These are phyloP conservation scores for Epinephelus coioides DNA, from an alignment of 2,797 vertebrate genomes.

Conservation along the genomic window DNA sequence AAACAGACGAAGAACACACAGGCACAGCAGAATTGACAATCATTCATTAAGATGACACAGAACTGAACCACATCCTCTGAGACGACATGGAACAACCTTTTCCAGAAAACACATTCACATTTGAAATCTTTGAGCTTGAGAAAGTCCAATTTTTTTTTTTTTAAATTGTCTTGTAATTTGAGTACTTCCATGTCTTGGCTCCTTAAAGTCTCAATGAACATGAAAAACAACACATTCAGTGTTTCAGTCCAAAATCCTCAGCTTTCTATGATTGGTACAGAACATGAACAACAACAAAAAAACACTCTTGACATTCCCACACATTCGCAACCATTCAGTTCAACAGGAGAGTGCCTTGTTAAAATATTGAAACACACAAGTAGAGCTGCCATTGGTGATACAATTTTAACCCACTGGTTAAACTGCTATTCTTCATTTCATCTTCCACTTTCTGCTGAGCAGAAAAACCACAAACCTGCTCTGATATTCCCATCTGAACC, in stretches of 20 bases:
- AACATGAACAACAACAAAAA: slow-evolving; percentile 3
- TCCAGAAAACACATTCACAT: slow-evolving; percentile 74
- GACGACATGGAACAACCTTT: slow-evolving; percentile 68
- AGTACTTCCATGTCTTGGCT: slow-evolving; percentile 25
- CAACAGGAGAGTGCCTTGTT: slow-evolving; percentile 32
- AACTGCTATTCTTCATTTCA: slow-evolving; percentile 53
- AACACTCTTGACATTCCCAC: slow-evolving; percentile 57
- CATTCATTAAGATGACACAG: slow-evolving; percentile 80
- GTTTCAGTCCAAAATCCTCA: slow-evolving; percentile 49
- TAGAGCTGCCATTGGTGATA: slow-evolving; percentile 79
- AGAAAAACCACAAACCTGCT: slow-evolving; percentile 21
- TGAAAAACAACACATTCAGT: slow-evolving; percentile 36
- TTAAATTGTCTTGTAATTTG: slow-evolving; percentile 35
- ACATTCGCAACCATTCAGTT: slow-evolving; percentile 61
- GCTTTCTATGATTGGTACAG: slow-evolving; percentile 37
- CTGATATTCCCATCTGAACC: slow-evolving; percentile 22
- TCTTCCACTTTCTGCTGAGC: slow-evolving; percentile 13
- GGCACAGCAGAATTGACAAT: slow-evolving; percentile 83
- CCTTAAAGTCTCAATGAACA: slow-evolving; percentile 39
- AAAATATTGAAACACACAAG: slow-evolving; percentile 73
- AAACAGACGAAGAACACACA: slow-evolving; percentile 81
- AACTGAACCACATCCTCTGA: slow-evolving; percentile 66
- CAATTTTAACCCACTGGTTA: slow-evolving; percentile 53
- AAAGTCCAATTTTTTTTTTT: slow-evolving; percentile 30
- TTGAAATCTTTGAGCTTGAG: slow-evolving; percentile 54